phyloP scores from a whole-genome alignment of 2,113 vertebrate species.

The Stigmatopora nigra region DNA sequence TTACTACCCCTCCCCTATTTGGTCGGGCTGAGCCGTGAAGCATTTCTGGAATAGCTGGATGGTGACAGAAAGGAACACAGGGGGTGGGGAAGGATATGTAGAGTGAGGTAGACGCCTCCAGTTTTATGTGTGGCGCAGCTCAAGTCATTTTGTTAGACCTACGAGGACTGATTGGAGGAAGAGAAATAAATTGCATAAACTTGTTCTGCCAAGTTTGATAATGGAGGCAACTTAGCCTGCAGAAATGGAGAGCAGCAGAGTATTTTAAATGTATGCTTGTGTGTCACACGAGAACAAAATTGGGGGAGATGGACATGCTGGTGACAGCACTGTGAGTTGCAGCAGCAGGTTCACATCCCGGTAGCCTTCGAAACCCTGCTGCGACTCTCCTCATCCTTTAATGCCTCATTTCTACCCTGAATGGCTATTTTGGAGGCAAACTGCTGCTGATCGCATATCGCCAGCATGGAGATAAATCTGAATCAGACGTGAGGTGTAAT shows the following conservation, averaged over 20 bases:
- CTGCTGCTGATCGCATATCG: constrained; percentile 1
- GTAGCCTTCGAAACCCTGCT: constrained; percentile 22
- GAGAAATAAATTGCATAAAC: not conserved
- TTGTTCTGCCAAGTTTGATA: too few species aligned
- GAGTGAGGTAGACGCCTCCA: constrained; percentile 11
- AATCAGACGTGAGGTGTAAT: constrained; percentile 13
- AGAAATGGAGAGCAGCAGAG: constrained; percentile 9
- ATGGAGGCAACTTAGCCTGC: not conserved
- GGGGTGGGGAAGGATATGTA: constrained; percentile 1
- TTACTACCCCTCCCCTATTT: constrained; percentile 69
- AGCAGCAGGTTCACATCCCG: constrained; percentile 58
- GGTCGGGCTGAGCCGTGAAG: constrained; percentile 57
- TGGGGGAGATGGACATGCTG: constrained; percentile 31
- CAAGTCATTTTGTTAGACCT: not conserved
- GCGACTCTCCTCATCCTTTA: constrained; percentile 29
- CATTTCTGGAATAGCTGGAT: constrained; percentile 68
- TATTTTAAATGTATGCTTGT: constrained; percentile 31
- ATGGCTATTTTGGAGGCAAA: constrained; percentile 15
- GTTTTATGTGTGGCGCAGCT: not conserved
- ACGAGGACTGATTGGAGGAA: not conserved
- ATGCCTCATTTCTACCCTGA: constrained; percentile 35
- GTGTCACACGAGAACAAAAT: constrained; percentile 26
- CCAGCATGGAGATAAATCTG: constrained; percentile 1
- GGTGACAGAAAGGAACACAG: constrained; percentile 42
- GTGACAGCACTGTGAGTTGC: constrained; percentile 53